phyloP scores from a whole-genome alignment of 2,113 vertebrate species.

The Junco hyemalis region DNA sequence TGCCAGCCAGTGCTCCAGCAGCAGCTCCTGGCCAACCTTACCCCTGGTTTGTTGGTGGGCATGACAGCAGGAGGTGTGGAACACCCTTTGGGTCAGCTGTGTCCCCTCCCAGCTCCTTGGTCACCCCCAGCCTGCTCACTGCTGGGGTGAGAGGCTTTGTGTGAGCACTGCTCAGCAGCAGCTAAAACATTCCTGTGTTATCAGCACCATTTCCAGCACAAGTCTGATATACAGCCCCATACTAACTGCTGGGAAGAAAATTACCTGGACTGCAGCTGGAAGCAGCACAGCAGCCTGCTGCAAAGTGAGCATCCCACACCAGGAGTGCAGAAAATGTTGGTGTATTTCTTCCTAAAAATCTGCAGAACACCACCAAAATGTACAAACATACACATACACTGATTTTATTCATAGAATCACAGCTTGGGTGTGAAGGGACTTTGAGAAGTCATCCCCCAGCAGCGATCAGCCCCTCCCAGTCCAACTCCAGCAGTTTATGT shows the following conservation, averaged over 20 bases:
- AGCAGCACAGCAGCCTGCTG: not conserved
- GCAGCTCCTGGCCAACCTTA: not conserved
- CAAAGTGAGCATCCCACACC: not conserved
- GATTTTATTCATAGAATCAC: not conserved
- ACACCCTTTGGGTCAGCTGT: not conserved
- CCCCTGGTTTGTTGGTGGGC: not conserved
- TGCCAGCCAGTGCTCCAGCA: not conserved
- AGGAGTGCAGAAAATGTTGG: fast-evolving
- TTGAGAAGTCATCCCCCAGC: not conserved
- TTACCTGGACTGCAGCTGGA: not conserved
- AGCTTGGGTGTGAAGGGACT: not conserved
- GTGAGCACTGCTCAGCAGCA: not conserved
- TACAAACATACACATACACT: not conserved
- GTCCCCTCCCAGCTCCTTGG: not conserved
- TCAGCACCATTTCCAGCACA: not conserved
- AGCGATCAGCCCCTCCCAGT: not conserved
- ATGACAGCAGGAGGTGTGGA: not conserved
- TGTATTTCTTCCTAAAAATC: not conserved
- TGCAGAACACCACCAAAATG: not conserved
- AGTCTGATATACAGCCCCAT: not conserved
- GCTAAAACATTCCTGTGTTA: not conserved
- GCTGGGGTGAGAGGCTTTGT: not conserved
- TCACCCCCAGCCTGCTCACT: not conserved
- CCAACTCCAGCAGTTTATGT: not conserved
- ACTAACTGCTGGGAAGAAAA: not conserved